Percentiles rank a stretch among this genome's conserved stretches.
Conservation (phyloP, 2,797 vertebrate genomes). For the Hyperoplus lanceolatus region DNA sequence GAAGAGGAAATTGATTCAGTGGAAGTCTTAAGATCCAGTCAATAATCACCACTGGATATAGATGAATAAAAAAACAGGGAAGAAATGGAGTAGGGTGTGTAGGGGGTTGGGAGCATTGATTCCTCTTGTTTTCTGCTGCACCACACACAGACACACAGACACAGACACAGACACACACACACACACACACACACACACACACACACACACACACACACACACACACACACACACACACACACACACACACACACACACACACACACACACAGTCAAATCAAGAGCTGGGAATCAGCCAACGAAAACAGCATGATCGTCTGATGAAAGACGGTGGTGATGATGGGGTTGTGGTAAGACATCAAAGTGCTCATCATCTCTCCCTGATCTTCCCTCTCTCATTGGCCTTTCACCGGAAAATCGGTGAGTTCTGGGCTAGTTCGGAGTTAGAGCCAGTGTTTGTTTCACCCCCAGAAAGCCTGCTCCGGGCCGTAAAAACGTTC, state of each 20-base stretch:
- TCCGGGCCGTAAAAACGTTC: too few species aligned
- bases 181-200: conserved; percentile 42
- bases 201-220: conserved; percentile 45
- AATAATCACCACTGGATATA: conserved; percentile 63
- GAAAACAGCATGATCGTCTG: conserved; percentile 35
- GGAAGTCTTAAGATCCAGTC: conserved; percentile 66
- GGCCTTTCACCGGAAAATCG: too few species aligned
- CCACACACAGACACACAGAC: conserved; percentile 38
- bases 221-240: conserved; percentile 39
- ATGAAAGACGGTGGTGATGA: conserved; percentile 48
- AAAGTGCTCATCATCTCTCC: conserved; percentile 33
- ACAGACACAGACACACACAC: conserved; percentile 43
- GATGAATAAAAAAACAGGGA: neutral
- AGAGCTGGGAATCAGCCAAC: conserved; percentile 34
- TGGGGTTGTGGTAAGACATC: conserved; percentile 52
- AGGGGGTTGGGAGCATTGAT: conserved; percentile 51
- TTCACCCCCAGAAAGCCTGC: too few species aligned
- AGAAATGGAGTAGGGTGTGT: neutral
- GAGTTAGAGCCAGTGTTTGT: too few species aligned
- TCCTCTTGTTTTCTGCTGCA: conserved; percentile 44
- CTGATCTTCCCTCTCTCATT: conserved; percentile 28
- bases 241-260: too few species aligned
- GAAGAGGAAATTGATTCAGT: conserved; percentile 75
- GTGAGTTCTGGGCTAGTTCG: too few species aligned
- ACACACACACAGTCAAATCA: conserved; percentile 42